These are phyloP conservation scores for Meloidogyne exigua DNA, from an alignment of 1,140 invertebrate species.

Conservation along the genomic window DNA sequence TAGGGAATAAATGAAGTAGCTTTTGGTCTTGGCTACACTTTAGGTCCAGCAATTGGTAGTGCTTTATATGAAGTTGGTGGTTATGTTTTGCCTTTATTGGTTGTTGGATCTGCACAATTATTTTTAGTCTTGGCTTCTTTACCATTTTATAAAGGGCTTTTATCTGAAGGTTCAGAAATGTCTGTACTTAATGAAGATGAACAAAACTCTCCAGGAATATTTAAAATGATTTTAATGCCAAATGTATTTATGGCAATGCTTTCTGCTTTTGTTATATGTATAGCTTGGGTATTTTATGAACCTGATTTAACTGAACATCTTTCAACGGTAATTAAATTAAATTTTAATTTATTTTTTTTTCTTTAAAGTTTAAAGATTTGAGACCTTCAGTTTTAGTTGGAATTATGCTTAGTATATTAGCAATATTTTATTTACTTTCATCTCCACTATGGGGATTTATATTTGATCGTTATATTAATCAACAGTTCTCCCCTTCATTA, in stretches of 20 bases:
- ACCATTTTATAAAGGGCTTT: background rate
- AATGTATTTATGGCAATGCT: conserved; percentile 15
- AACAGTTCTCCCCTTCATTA: background rate
- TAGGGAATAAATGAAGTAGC: conserved; percentile 12
- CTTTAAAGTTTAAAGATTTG: conserved; percentile 1
- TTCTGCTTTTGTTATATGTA: conserved; percentile 9
- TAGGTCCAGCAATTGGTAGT: conserved; percentile 16
- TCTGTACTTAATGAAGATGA: background rate
- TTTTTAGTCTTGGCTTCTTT: background rate
- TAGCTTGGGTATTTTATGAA: conserved; percentile 22
- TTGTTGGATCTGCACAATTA: background rate
- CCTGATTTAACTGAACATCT: conserved; percentile 12
- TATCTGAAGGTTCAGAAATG: background rate
- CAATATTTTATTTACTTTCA: conserved; percentile 5
- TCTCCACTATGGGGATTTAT: conserved; percentile 1
- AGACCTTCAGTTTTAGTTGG: conserved; percentile 7
- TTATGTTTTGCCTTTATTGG: conserved; percentile 9
- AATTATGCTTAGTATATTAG: background rate
- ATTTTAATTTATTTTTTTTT: background rate
- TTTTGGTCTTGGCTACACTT: conserved; percentile 15
- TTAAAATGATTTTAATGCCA: conserved; percentile 12
- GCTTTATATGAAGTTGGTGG: conserved; percentile 15
- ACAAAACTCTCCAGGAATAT: background rate
- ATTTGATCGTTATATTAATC: conserved; percentile 8
- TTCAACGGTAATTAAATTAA: background rate